These are phyloP conservation scores for Drosophila acutilabella DNA, from an alignment of 2,888 invertebrate species.

Conservation along the genomic window DNA sequence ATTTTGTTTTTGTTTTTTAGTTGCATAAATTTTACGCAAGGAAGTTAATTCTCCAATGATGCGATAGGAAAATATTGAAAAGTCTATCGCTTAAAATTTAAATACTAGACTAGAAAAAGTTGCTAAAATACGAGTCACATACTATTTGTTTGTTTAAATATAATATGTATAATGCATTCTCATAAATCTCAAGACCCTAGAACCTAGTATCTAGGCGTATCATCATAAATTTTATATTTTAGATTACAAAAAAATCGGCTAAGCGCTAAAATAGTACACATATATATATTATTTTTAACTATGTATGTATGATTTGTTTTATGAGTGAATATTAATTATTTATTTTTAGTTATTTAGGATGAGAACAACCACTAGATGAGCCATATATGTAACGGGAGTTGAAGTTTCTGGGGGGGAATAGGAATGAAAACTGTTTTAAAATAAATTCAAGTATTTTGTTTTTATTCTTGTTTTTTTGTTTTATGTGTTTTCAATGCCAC, in stretches of 20 bases:
- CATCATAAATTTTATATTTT: constrained; percentile 40
- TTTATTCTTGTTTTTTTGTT: constrained; percentile 10
- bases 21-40: constrained; percentile 54
- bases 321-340: constrained; percentile 27
- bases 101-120: constrained; percentile 74
- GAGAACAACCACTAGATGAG: constrained; percentile 54
- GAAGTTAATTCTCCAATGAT: constrained; percentile 48
- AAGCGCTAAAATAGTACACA: constrained; percentile 65
- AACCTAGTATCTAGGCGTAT: constrained; percentile 23
- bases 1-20: constrained; percentile 10
- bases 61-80: constrained; percentile 56
- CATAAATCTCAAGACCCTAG: constrained; percentile 29
- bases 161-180: constrained; percentile 42
- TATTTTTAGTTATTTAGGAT: constrained; percentile 32
- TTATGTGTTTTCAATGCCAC: constrained; percentile 52
- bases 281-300: constrained; percentile 8
- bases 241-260: constrained; percentile 67
- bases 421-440: constrained; percentile 37
- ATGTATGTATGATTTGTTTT: constrained; percentile 17
- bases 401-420: neutral
- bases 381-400: constrained; percentile 6
- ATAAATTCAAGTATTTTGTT: constrained; percentile 42
- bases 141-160: constrained; percentile 22
- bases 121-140: constrained; percentile 65
- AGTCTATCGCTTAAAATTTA: constrained; percentile 58